Base-by-base conservation (phyloP, 1,140 invertebrate species). In the Callitettix versicolor region DNA sequence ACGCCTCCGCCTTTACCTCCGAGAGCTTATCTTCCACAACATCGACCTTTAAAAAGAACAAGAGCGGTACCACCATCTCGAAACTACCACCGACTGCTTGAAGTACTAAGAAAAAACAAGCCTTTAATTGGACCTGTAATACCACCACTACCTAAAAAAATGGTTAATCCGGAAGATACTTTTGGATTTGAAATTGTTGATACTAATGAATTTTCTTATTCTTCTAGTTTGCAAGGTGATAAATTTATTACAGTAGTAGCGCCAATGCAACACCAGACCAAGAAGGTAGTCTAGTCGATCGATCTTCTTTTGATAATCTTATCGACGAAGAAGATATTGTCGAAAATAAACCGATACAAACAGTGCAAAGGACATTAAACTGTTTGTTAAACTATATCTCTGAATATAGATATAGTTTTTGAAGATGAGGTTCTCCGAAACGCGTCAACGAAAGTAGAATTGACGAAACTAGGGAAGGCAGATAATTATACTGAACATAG, bases 101-200 rank as follows among this genome's bases (percentile, higher is more conserved):
- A 65, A 54, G 59, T 65, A 1, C 58, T 59, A 18, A 42, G 63
- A 9, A 63, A 63, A 26, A 59, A 64, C 36, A 68, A 68, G 55
- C 63, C 64, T 2, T 44, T 38, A 34, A 41, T 14, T 4, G 55
- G 60, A 40, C 60, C 62, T 46, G 46, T 55, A 17, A 54, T 64
- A 51, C 65, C 68, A 17, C 64, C 65, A 9, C 53, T 60, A 63
- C 55, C 62, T 22, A 58, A 64, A 42, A 62, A 60, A 48, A 58
- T 64, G 21, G 50, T 60, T 3, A 62, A 72, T 57, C 77, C 77
- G 2, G 84, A 87, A 71, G 84, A 85, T 66, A 79, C 79, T 50
- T 87, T 87, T 67, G 79, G 77, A 56, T 86, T 87, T 67, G 84
- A 87, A 68, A 78, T 87, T 40, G 84, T 86, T 51, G 85, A 86